Percentiles rank a stretch among this genome's conserved stretches.
Evolutionary conservation across 2,888 invertebrate species (phyloP).

Genomic region (Hyposoter didymator): DNA sequence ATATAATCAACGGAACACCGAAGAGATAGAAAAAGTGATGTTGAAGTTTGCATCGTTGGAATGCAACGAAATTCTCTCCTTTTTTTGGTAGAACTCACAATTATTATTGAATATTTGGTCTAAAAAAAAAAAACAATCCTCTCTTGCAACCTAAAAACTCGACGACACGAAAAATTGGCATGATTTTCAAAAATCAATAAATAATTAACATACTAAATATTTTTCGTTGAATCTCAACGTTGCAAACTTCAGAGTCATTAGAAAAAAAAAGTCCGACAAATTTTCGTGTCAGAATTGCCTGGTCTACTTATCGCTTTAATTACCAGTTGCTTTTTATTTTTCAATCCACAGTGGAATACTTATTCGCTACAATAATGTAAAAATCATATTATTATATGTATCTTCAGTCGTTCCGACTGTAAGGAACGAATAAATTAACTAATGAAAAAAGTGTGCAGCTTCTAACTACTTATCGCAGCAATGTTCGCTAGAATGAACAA

Average conservation of each 20-base stretch:
- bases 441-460: constrained; percentile 2
- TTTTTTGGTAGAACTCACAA: too few relatives aligned
- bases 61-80: too few relatives aligned
- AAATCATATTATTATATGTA: not conserved
- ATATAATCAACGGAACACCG: not conserved
- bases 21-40: too few relatives aligned
- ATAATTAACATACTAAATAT: too few relatives aligned
- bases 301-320: not conserved
- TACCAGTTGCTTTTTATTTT: not conserved
- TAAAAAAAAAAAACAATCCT: too few relatives aligned
- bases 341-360: not conserved
- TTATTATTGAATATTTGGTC: too few relatives aligned
- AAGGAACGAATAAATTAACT: not conserved
- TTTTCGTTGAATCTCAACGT: too few relatives aligned
- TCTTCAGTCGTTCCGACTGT: not conserved
- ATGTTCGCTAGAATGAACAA: constrained; percentile 12
- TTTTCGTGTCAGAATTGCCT: not conserved
- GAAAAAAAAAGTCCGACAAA: not conserved
- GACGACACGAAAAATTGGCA: too few relatives aligned
- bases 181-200: too few relatives aligned
- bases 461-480: constrained; percentile 20
- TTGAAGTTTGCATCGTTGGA: too few relatives aligned
- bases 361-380: not conserved
- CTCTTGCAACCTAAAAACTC: too few relatives aligned
- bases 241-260: too few relatives aligned